Conservation (phyloP, 1,140 invertebrate genomes). For the Parapsyche elsis region DNA sequence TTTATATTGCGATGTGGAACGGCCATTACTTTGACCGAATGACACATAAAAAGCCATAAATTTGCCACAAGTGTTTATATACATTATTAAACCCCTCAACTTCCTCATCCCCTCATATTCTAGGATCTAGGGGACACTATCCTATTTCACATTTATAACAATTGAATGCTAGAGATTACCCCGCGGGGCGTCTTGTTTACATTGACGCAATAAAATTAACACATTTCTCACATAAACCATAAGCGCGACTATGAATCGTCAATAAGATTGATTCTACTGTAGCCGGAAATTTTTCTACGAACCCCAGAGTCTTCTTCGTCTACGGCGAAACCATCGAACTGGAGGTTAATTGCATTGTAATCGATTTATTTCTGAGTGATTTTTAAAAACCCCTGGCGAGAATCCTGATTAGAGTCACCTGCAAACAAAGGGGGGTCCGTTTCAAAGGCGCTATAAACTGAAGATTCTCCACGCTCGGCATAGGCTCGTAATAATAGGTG, state of each 20-base stretch:
- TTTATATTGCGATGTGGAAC: not conserved
- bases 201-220: constrained; percentile 52
- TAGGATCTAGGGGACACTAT: not conserved
- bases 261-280: too few species aligned
- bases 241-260: not conserved
- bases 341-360: not conserved
- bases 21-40: not conserved
- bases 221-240: constrained; percentile 50
- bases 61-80: too few species aligned
- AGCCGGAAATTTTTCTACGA: too few species aligned
- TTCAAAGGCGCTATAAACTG: constrained; percentile 41
- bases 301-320: too few species aligned
- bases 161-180: constrained; percentile 27
- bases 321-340: too few species aligned
- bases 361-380: constrained; percentile 7
- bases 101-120: too few species aligned
- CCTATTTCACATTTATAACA: not conserved
- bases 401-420: constrained; percentile 35
- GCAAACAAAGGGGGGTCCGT: constrained; percentile 41
- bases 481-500: too few species aligned
- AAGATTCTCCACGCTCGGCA: constrained; percentile 28
- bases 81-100: too few species aligned
- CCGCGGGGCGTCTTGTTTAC: constrained; percentile 45
- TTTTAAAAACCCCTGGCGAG: constrained; percentile 29
- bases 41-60: not conserved